Conservation (phyloP, 2,797 vertebrate genomes). For the Prionace glauca region DNA sequence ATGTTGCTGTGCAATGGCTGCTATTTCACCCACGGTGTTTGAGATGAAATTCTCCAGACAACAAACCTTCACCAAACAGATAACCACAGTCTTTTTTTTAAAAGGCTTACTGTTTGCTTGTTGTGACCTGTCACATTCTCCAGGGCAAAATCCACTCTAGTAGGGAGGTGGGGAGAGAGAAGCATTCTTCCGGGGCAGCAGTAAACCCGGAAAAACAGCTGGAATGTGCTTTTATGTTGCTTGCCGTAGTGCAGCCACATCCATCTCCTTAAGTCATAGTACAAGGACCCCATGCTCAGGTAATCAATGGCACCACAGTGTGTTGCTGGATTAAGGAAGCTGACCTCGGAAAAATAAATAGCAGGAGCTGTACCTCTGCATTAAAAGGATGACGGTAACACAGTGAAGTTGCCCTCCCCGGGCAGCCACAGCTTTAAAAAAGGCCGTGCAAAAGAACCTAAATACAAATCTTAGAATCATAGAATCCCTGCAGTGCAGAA, state of each 20-base stretch:
- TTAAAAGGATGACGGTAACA: neutral
- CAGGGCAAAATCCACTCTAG: neutral
- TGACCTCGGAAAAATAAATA: neutral
- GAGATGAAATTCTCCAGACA: neutral
- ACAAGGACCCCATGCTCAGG: neutral
- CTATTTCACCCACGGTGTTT: neutral
- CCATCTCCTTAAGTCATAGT: neutral
- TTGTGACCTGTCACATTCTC: neutral
- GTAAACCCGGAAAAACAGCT: neutral
- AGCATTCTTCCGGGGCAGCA: neutral
- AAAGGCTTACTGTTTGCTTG: neutral
- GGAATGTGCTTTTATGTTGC: neutral
- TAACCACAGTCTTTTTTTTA: neutral
- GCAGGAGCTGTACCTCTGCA: neutral
- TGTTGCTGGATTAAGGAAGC: neutral
- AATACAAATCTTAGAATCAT: too few relatives aligned
- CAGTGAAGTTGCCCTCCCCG: neutral
- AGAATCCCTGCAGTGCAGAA: too few relatives aligned
- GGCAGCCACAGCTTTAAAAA: neutral
- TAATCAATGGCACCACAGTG: neutral
- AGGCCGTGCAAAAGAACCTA: neutral
- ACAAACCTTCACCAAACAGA: slow-evolving; percentile 19
- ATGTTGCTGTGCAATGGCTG: neutral
- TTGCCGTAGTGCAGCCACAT: neutral
- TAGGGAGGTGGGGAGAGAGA: neutral